Conservation (phyloP, 2,888 invertebrate species). For the Bombylius discolor region DNA sequence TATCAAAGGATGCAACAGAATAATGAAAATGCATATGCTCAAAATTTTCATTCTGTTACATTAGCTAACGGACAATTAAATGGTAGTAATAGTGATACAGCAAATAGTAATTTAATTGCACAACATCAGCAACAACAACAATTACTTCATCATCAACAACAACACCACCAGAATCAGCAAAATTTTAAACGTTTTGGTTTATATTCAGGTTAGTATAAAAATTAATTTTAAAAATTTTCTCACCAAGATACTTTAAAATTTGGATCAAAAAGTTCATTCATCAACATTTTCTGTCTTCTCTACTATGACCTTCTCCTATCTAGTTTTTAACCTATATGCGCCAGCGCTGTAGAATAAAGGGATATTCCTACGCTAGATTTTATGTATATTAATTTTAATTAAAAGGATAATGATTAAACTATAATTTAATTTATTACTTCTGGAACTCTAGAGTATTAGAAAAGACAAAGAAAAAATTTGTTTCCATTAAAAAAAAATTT, state of each 20-base stretch:
- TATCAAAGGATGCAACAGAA: constrained; percentile 29
- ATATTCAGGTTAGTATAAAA: constrained; percentile 9
- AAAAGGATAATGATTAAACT: too few relatives aligned
- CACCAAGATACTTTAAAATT: neutral
- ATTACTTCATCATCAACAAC: constrained; percentile 1
- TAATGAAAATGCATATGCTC: constrained; percentile 28
- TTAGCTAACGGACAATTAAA: constrained; percentile 1
- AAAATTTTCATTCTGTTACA: constrained; percentile 22
- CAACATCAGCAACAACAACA: neutral
- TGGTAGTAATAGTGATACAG: neutral
- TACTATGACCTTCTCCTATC: too few relatives aligned
- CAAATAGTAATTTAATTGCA: constrained; percentile 3
- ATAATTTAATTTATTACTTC: too few relatives aligned
- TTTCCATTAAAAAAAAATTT: too few relatives aligned
- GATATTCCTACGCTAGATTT: too few relatives aligned
- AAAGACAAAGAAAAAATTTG: too few relatives aligned
- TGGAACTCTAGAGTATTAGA: too few relatives aligned
- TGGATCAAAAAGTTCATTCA: too few relatives aligned
- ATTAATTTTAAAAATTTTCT: neutral
- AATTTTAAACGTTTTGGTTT: constrained; percentile 12
- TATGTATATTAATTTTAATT: too few relatives aligned
- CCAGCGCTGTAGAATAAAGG: too few relatives aligned
- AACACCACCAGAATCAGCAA: neutral
- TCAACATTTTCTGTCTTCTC: too few relatives aligned
- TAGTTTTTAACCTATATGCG: too few relatives aligned